phyloP scores from a whole-genome alignment of 2,113 vertebrate species.

The Cisticola juncidis region DNA sequence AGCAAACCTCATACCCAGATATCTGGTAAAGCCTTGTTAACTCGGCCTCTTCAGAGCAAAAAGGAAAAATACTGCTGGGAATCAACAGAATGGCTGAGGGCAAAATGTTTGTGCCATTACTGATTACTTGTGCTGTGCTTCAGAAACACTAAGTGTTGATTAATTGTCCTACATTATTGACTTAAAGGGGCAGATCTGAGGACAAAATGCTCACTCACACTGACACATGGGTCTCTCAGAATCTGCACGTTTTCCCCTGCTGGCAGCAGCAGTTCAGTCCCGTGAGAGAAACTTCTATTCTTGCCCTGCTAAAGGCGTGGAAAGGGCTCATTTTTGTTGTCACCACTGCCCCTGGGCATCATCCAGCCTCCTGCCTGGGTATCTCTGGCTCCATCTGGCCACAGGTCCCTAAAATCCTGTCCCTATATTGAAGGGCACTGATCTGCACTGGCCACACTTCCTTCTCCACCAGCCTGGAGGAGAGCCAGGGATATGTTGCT shows the following conservation, averaged over 20 bases:
- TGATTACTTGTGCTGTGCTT: neutral
- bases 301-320: rapidly evolving
- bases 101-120: neutral
- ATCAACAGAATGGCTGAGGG: neutral
- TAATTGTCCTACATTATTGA: neutral
- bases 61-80: neutral
- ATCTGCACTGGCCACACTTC: neutral
- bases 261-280: neutral
- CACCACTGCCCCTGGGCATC: neutral
- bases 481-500: neutral
- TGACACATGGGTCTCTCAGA: rapidly evolving
- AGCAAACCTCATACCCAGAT: neutral
- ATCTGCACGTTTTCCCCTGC: rapidly evolving
- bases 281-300: neutral
- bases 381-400: rapidly evolving
- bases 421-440: neutral
- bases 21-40: neutral
- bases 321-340: neutral
- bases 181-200: neutral
- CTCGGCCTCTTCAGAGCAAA: neutral
- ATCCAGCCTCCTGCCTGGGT: neutral
- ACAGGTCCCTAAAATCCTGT: neutral
- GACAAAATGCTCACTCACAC: neutral
- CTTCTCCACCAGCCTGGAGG: conserved; percentile 18
- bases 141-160: neutral